Base-by-base conservation (phyloP, 2,113 vertebrate species). In the Dromiciops gliroides region DNA sequence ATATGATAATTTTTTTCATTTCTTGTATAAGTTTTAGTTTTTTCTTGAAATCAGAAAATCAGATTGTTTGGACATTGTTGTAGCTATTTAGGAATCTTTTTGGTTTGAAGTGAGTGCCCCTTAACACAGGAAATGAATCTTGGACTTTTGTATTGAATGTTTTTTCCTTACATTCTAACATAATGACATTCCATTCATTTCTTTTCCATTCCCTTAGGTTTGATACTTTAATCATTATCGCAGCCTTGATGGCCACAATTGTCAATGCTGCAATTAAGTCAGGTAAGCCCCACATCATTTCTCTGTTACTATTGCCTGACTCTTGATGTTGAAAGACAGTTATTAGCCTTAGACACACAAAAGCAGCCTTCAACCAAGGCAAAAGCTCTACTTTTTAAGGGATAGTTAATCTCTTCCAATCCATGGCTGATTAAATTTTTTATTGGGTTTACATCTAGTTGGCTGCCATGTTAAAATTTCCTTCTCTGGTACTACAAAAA, bases 161-260 rank as follows among this genome's bases (percentile, higher is more conserved):
- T 53, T 48, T 48, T 89, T 90, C 89, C 48, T 90, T 90, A 83
- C 23, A 83, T 83, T 44, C 67, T 44, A 83, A 44, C 37, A 44
- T 44, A 83, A 44, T 44, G n/a, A 83, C 0, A 83, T 44, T 83
- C n/a, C n/a, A 44, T 44, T 83, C 2, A 83, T 96, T 95, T 95
- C 89, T 96, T 98, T 97, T 95, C 91, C 88, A 94, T 48, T 31
- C 0, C 50, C 37, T 93, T 98, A 99, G 99, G 99, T 99, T 99
- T 98, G 99, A 99, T 97, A 99, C 98, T 0, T 97, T 99, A 97
- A 99, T 99, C 97, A 98, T 99, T 91, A 44, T 99, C 25, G 98
- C 99, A 92, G 99, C 99, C 37, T 97, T 99, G 94, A 95, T 99
- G 95, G 99, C 99, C 93, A 99, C 99, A 0, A 97, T 99, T 96